phyloP scores from a whole-genome alignment of 1,140 invertebrate genomes.

The Caenorhabditis tropicalis region DNA sequence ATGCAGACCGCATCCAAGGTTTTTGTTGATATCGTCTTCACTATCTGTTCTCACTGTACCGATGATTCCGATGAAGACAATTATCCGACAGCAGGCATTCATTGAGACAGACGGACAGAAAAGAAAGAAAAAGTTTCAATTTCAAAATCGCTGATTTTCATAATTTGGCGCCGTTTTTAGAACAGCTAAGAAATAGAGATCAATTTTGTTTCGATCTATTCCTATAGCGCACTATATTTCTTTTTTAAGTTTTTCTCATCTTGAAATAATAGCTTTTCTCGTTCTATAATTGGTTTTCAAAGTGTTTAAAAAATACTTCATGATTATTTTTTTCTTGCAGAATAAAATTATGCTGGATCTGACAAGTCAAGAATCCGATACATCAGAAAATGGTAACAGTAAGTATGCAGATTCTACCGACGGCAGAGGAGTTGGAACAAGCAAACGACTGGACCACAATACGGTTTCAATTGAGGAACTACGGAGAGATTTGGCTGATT shows the following conservation, averaged over 20 bases:
- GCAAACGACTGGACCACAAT: not conserved
- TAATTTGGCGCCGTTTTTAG: not conserved
- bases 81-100: not conserved
- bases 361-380: not conserved
- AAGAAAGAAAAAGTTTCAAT: not conserved
- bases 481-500: not conserved
- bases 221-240: no score
- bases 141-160: not conserved
- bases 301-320: no score
- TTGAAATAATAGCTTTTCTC: no score
- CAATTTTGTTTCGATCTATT: no score
- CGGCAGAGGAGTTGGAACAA: not conserved
- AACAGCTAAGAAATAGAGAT: no score
- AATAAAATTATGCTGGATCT: conserved; percentile 27
- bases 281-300: no score
- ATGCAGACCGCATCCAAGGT: not conserved
- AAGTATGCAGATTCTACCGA: not conserved
- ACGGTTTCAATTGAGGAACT: not conserved
- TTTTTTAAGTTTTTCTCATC: no score
- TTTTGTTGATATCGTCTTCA: not conserved
- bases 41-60: not conserved
- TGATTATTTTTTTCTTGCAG: not conserved
- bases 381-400: not conserved
- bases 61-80: not conserved
- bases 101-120: not conserved